A percentile compares a stretch with the other conserved stretches of the same genome.
Evolutionary conservation across 2,888 invertebrate genomes (phyloP).

Genomic region (Orchesella flavescens): DNA sequence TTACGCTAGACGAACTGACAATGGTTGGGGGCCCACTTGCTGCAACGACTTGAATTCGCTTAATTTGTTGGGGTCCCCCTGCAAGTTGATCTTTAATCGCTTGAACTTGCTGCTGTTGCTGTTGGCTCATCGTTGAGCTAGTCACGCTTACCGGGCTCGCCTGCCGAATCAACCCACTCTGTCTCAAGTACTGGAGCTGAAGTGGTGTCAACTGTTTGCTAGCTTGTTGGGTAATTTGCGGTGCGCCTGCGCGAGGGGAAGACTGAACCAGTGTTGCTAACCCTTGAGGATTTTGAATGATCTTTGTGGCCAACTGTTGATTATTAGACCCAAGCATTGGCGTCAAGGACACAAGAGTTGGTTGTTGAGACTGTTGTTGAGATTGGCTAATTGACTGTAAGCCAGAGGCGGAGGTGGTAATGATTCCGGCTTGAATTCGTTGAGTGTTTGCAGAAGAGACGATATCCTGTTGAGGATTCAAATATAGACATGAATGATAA

Average conservation of each 20-base stretch:
- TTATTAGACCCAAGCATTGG: slow-evolving; percentile 42
- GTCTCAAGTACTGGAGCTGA: slow-evolving; percentile 55
- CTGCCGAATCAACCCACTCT: slow-evolving; percentile 50
- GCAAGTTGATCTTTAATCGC: slow-evolving; percentile 47
- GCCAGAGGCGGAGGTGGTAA: slow-evolving; percentile 28
- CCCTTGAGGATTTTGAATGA: slow-evolving; percentile 38
- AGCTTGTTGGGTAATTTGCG: slow-evolving; percentile 33
- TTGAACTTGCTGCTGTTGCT: slow-evolving; percentile 63
- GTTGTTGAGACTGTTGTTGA: slow-evolving; percentile 26
- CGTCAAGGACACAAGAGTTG: slow-evolving; percentile 61
- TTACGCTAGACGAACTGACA: slow-evolving; percentile 26
- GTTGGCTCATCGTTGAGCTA: slow-evolving; percentile 42
- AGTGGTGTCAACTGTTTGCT: slow-evolving; percentile 36
- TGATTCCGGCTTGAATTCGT: slow-evolving; percentile 30
- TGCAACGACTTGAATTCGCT: slow-evolving; percentile 64
- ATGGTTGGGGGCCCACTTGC: slow-evolving; percentile 49
- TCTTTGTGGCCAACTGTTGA: slow-evolving; percentile 39
- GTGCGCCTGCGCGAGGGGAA: slow-evolving; percentile 21
- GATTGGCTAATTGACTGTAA: slow-evolving; percentile 4
- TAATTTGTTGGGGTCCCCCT: slow-evolving; percentile 43
- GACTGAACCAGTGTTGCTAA: slow-evolving; percentile 46
- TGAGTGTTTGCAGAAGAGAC: slow-evolving; percentile 40
- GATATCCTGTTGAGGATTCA: slow-evolving; percentile 27
- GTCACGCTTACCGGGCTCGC: slow-evolving; percentile 25
- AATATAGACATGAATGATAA: neutral